Evolutionary conservation across 2,888 invertebrate genomes (phyloP).

Genomic region (Clitarchus hookeri): DNA sequence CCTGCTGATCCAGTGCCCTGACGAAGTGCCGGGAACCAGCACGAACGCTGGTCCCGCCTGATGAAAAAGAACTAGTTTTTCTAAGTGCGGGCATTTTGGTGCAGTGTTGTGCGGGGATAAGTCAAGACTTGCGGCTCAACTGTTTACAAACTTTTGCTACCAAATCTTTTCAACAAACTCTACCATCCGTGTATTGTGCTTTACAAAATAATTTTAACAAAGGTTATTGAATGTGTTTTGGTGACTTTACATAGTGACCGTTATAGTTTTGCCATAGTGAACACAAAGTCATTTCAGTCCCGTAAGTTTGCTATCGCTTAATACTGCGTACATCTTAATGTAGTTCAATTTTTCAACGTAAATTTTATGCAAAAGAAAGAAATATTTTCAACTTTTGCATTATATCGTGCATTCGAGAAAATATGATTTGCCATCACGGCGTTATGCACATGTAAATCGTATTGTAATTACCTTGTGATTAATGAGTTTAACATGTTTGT

Average conservation of each 20-base stretch:
- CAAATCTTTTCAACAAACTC: neutral
- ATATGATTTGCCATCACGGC: neutral
- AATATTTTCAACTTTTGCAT: neutral
- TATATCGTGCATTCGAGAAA: neutral
- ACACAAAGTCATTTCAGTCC: neutral
- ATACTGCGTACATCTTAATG: neutral
- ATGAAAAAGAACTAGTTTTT: neutral
- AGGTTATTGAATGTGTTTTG: neutral
- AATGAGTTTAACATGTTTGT: slow-evolving; percentile 3
- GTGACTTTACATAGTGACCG: no score
- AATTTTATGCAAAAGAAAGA: neutral
- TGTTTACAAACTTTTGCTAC: neutral
- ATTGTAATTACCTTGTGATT: slow-evolving; percentile 12
- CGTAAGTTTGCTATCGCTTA: neutral
- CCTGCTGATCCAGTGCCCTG: no score
- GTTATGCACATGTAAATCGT: neutral
- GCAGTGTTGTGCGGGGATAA: neutral
- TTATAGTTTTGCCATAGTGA: no score
- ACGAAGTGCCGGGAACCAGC: no score
- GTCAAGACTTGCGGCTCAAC: neutral
- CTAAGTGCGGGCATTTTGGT: neutral
- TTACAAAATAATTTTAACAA: neutral
- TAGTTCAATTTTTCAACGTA: neutral
- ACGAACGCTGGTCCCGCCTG: no score
- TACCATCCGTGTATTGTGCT: neutral